Base-by-base conservation (phyloP, 2,888 invertebrate species). In the Drosophila pseudotakahashii region DNA sequence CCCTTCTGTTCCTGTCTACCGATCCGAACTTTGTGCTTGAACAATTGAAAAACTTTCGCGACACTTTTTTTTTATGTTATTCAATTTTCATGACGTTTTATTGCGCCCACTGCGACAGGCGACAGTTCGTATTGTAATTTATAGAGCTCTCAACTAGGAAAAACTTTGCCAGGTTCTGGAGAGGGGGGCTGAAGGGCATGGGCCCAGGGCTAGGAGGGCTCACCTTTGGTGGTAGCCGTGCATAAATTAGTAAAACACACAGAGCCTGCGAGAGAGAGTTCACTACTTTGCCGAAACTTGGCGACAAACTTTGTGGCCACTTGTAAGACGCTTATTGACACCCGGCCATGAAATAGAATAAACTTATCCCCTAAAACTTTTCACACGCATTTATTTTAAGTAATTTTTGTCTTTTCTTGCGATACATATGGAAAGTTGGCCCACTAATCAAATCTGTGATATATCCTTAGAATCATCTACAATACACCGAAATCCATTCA, bases 401-500 rank as follows among this genome's bases (percentile, higher is more conserved):
- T 39, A 39, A 47, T 47, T 26, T 26, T 6, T 6, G 5, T 26
- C 26, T 26, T 53, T 5, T 41, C 19, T 19, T 19, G 19, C 19
- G 0, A 19, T 19, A 19, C 19, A 55, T 5, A 1, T 34, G 3
- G 32, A 41, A 53, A 52, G 36, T 53, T 62, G 13, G 7, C 7
- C 7, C 34, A 34, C 47, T 61, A 75, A 75, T 77, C 54, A 73
- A 61, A 60, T 76, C 50, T 61, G 14, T 53, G 45, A 41, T 45
- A 19, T 53, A 39, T 61, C 44, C 34, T 42, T 34, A 96, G 96
- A 90, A 93, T 93, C 76, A 94, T 97, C 63, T 95, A 97, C 92
- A 94, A 94, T 75, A 94, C 95, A 53, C 96, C 96, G 26, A 97
- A 96, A 92, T 95, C 95, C 66, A 95, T 96, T 70, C 96, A 97